Conservation (phyloP, 2,888 invertebrate species). For the Scelioninae gen. 1 region DNA sequence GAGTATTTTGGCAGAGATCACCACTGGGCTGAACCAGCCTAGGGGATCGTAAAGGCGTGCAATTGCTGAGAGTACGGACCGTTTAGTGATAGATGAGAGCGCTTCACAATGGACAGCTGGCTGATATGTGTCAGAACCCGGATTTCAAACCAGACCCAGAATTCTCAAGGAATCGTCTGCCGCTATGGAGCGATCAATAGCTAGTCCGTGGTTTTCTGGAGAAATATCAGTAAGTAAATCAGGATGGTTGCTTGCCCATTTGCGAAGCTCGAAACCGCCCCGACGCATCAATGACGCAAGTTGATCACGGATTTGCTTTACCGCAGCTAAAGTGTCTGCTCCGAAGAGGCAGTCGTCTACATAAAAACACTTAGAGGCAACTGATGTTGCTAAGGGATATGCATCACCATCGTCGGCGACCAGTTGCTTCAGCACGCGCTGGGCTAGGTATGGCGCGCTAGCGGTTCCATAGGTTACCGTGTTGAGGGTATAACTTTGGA, state of each 20-base stretch:
- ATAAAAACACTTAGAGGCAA: too few species aligned
- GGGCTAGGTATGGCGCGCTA: too few species aligned
- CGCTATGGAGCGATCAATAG: not conserved
- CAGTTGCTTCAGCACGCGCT: too few species aligned
- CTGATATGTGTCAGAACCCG: not conserved
- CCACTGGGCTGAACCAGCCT: not conserved
- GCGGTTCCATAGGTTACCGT: too few species aligned
- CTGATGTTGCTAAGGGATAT: too few species aligned
- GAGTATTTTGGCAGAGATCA: too few species aligned
- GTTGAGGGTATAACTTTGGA: too few species aligned
- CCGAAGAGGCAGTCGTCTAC: too few species aligned
- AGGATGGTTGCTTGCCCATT: conserved; percentile 9
- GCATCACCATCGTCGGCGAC: too few species aligned
- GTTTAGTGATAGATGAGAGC: not conserved
- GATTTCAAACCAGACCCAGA: conserved; percentile 3
- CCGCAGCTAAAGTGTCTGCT: too few species aligned
- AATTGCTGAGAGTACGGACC: too few species aligned
- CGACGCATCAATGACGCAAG: not conserved
- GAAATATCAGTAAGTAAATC: not conserved
- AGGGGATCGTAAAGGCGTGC: too few species aligned
- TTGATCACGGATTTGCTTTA: conserved; percentile 4
- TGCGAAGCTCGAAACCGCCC: conserved; percentile 1
- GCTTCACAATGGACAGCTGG: not conserved
- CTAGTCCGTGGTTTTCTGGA: conserved; percentile 9
- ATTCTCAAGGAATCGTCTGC: conserved; percentile 12